phyloP scores from a whole-genome alignment of 2,888 invertebrate genomes.

The Epinotia bilunana region DNA sequence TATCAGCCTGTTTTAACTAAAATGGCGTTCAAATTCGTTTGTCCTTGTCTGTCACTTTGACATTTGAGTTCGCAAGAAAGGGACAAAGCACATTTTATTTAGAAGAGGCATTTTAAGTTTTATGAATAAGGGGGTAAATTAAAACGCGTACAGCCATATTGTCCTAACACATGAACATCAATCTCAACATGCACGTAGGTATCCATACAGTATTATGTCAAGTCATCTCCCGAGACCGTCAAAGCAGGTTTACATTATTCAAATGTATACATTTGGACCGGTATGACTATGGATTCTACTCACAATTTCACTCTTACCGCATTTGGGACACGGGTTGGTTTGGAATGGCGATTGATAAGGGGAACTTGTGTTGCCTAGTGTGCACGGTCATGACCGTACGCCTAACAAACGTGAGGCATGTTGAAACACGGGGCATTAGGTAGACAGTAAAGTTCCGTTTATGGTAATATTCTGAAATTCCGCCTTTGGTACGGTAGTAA shows the following conservation, averaged over 20 bases:
- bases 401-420: constrained; percentile 68
- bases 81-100: too few relatives aligned
- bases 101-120: too few relatives aligned
- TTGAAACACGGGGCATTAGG: constrained; percentile 69
- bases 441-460: constrained; percentile 63
- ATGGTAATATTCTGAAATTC: constrained; percentile 62
- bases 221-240: constrained; percentile 75
- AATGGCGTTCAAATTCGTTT: too few relatives aligned
- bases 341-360: constrained; percentile 46
- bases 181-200: constrained; percentile 58
- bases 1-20: too few relatives aligned
- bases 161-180: constrained; percentile 55
- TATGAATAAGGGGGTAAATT: too few relatives aligned
- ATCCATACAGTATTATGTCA: constrained; percentile 74
- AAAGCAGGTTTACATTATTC: constrained; percentile 81
- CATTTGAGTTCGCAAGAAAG: too few relatives aligned
- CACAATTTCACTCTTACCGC: constrained; percentile 47
- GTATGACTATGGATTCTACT: constrained; percentile 49
- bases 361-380: constrained; percentile 49
- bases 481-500: constrained; percentile 47
- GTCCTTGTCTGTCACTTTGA: too few relatives aligned
- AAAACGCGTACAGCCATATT: constrained; percentile 45
- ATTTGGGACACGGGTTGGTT: constrained; percentile 49
- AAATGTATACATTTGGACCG: constrained; percentile 71
- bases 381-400: constrained; percentile 59